A percentile compares a stretch with the other conserved stretches of the same genome.
phyloP scores from a whole-genome alignment of 2,797 vertebrate genomes.

The Falco naumanni region DNA sequence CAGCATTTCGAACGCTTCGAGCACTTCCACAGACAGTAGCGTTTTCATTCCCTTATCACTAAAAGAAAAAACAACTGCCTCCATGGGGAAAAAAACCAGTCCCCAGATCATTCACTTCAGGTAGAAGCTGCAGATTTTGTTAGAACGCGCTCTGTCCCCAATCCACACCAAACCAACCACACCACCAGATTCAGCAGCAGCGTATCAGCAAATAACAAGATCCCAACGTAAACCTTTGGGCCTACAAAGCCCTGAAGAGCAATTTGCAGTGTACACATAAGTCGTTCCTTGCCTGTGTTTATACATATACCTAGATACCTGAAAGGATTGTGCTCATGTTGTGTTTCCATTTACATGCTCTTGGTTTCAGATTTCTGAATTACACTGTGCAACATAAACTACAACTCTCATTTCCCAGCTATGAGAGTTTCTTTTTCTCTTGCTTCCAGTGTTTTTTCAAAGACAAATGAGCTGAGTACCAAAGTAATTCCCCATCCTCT shows the following conservation, averaged over 20 bases:
- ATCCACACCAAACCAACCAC: neutral
- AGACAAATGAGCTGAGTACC: neutral
- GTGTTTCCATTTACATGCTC: neutral
- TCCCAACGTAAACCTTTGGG: neutral
- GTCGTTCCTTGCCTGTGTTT: neutral
- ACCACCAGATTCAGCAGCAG: neutral
- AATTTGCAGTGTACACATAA: rapidly evolving
- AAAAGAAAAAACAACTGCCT: neutral
- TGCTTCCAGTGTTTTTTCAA: neutral
- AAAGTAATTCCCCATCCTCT: neutral
- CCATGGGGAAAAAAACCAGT: neutral
- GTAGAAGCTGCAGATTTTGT: neutral
- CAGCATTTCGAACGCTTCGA: rapidly evolving
- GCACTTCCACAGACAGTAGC: neutral
- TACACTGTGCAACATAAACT: neutral
- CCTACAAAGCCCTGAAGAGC: neutral
- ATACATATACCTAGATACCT: neutral
- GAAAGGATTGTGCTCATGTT: neutral
- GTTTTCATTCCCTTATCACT: neutral
- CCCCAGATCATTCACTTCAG: neutral
- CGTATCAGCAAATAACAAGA: neutral
- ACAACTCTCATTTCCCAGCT: neutral
- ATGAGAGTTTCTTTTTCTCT: neutral
- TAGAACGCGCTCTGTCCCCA: neutral
- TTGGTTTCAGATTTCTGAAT: neutral